Evolutionary conservation across 2,797 vertebrate genomes (phyloP), one percentile per base, ranked within the genome.

Genomic region (Onychomys torridus): DNA sequence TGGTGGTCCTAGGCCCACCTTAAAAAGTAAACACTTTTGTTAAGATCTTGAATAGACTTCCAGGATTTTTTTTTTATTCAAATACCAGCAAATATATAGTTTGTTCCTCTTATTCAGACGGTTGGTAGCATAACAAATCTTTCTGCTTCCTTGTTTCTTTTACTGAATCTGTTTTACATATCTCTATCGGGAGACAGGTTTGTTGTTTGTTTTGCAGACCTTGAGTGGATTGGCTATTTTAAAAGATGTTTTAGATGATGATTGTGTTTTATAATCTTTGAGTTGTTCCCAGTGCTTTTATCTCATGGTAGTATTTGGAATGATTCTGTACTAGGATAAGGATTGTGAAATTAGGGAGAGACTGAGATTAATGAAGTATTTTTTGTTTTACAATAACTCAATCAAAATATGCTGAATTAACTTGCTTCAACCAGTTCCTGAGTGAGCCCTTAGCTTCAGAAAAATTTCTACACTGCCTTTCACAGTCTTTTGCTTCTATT

Each of bases 41-140:
- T 87, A 52, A 10, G 32, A 71, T 52, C 81, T 57, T 81, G 5
- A 57, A 13, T 92, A 27, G 65, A 17, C 25, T 83, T 57, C 34
- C 59, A 29, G 25, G 57, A 73, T 95, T 92, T 98, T 14, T 98
- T 14, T 92, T 93, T 93, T 95, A 86, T 85, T 93, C 82, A 95
- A 93, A 93, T 84, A 57, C 17, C n/a, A 46, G 52, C 76, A 69
- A 67, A 65, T 95, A 11, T 37, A 46, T 65, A 77, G 14, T 81
- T 91, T 57, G 17, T 83, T 34, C 21, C 34, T 10, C 13, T 63
- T 92, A 65, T 40, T 59, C 34, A 52, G n/a, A 34, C 17, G 86
- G n/a, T 6, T 90, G 71, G 5, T 73, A 55, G 69, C 71, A 23
- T 73, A 69, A 43, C 46, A n/a, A 37, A 67, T 37, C 32, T 5